These are phyloP conservation scores for Machimus rusticus DNA, from an alignment of 2,888 invertebrate species.

Conservation along the genomic window DNA sequence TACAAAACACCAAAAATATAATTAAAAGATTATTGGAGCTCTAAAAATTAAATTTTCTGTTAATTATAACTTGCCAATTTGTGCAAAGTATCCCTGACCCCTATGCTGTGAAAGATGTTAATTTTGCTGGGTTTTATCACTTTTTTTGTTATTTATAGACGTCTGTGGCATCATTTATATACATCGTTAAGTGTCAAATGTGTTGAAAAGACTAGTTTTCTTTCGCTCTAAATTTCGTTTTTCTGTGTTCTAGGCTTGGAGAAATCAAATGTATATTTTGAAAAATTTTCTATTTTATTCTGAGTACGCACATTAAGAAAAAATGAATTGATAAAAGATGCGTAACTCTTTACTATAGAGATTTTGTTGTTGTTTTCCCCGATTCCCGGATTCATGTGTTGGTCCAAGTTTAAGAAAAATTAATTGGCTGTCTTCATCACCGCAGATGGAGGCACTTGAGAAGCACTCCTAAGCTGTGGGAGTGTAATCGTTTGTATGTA, in stretches of 20 bases:
- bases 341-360: not conserved
- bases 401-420: constrained; percentile 16
- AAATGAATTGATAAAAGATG: not conserved
- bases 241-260: not conserved
- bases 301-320: not conserved
- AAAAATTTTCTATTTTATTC: not conserved
- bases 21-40: not conserved
- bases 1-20: not conserved
- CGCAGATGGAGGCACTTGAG: not conserved
- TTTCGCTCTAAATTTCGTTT: not conserved
- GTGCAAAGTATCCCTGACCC: not conserved
- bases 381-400: not conserved
- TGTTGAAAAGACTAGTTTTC: not conserved
- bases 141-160: not conserved
- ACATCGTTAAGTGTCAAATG: not conserved
- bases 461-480: not conserved
- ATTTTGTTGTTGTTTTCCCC: not conserved
- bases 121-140: not conserved
- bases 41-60: not conserved
- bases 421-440: constrained; percentile 10
- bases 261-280: not conserved
- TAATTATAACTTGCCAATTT: not conserved
- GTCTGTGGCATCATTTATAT: not conserved
- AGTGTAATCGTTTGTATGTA: not conserved
- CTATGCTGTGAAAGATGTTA: not conserved